These are phyloP conservation scores for Ganaspis brasiliensis DNA, from an alignment of 2,888 invertebrate species.

Conservation along the genomic window DNA sequence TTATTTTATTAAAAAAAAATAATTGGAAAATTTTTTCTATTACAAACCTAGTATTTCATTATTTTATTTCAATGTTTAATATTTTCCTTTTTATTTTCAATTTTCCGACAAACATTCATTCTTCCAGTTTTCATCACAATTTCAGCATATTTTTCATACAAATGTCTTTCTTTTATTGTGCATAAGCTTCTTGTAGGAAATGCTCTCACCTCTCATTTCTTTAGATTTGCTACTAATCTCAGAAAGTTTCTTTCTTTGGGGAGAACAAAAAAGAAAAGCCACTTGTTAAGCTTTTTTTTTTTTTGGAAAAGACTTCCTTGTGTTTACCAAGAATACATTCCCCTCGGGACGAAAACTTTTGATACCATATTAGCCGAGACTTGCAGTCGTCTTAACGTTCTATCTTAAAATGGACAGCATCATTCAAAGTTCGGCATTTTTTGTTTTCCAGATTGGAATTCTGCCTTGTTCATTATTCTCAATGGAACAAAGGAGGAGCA, in stretches of 20 bases:
- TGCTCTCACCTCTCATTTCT: constrained; percentile 1
- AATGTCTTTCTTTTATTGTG: constrained; percentile 1
- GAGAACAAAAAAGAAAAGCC: constrained; percentile 6
- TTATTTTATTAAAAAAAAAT: too few species aligned
- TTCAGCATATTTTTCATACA: neutral
- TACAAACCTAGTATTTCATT: too few species aligned
- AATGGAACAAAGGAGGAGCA: constrained; percentile 99
- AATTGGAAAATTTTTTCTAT: too few species aligned
- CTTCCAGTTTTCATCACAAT: too few species aligned
- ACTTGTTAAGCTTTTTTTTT: constrained; percentile 37
- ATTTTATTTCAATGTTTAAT: too few species aligned
- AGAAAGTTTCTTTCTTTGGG: constrained; percentile 10
- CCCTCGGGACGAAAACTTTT: constrained; percentile 29
- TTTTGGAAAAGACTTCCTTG: constrained; percentile 6
- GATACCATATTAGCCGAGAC: constrained; percentile 12
- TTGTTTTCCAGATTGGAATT: constrained; percentile 94
- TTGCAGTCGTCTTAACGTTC: neutral
- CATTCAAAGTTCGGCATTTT: constrained; percentile 54
- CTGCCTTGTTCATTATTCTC: constrained; percentile 97
- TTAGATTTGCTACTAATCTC: constrained; percentile 7
- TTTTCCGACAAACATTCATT: too few species aligned
- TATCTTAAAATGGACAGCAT: constrained; percentile 12
- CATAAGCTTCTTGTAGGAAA: constrained; percentile 14
- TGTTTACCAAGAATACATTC: neutral
- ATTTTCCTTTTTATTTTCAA: too few species aligned